A percentile compares a stretch with the other conserved stretches of the same genome.
Evolutionary conservation across 2,888 invertebrate genomes (phyloP).

Genomic region (Oscheius myriophilus): DNA sequence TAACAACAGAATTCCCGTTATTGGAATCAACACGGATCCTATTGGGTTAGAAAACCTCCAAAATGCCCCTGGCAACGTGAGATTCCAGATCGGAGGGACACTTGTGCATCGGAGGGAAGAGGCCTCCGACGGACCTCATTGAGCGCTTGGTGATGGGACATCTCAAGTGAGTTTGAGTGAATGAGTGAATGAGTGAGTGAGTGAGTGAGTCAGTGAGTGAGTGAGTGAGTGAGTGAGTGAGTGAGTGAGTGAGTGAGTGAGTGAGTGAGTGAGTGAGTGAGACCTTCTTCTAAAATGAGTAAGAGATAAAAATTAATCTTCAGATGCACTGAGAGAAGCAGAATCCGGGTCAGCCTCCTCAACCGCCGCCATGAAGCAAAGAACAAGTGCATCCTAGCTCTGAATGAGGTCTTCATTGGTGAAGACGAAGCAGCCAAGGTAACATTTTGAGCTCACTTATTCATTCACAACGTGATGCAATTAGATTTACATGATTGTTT

Average conservation of each 20-base stretch:
- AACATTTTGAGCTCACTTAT: constrained; percentile 75
- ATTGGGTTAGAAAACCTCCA: constrained; percentile 42
- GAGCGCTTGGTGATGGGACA: constrained; percentile 77
- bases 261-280: background rate
- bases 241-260: background rate
- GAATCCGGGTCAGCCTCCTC: constrained; percentile 85
- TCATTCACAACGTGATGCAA: background rate
- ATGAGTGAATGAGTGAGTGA: no score
- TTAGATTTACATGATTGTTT: background rate
- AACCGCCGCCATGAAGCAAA: constrained; percentile 22
- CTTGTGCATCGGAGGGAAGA: constrained; percentile 66
- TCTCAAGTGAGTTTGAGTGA: constrained; percentile 77
- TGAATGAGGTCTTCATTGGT: constrained; percentile 98
- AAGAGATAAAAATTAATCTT: constrained; percentile 12
- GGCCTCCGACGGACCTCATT: constrained; percentile 59
- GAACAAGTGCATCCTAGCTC: constrained; percentile 77
- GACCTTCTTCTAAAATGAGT: no score
- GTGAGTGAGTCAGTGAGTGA: background rate
- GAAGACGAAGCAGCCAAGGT: constrained; percentile 88
- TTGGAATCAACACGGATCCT: constrained; percentile 69
- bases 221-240: background rate
- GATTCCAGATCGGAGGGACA: constrained; percentile 65
- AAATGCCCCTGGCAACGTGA: background rate
- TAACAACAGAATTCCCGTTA: constrained; percentile 60
- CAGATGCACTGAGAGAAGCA: constrained; percentile 85